phyloP scores from a whole-genome alignment of 2,888 invertebrate genomes.

The Artemia sinica region DNA sequence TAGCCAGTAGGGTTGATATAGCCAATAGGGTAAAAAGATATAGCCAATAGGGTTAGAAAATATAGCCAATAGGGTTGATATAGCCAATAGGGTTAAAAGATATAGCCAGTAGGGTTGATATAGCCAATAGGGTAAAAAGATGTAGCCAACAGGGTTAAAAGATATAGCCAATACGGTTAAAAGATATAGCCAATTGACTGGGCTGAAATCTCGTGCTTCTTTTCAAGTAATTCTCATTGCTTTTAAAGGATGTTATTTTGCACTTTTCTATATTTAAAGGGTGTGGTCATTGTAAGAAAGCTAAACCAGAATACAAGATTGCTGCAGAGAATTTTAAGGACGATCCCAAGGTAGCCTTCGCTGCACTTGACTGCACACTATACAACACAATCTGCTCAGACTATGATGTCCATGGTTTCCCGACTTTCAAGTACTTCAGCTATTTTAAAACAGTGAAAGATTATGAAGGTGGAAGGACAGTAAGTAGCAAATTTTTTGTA shows the following conservation, averaged over 20 bases:
- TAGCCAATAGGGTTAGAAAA: too few species aligned
- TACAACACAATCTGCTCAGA: constrained; percentile 45
- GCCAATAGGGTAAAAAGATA: too few species aligned
- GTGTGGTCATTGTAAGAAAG: constrained; percentile 77
- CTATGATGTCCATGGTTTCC: constrained; percentile 61
- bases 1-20: too few species aligned
- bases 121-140: too few species aligned
- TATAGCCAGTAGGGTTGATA: too few species aligned
- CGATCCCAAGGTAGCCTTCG: constrained; percentile 54
- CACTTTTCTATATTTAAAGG: constrained; percentile 37
- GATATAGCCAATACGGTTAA: too few species aligned
- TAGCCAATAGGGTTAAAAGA: too few species aligned
- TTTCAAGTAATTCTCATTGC: too few species aligned
- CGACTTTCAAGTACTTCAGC: constrained; percentile 68
- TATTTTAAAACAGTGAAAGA: constrained; percentile 51
- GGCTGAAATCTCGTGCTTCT: too few species aligned
- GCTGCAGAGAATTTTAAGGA: constrained; percentile 58
- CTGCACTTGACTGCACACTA: constrained; percentile 60
- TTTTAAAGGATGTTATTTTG: neutral
- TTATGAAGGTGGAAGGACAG: constrained; percentile 57
- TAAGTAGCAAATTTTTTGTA: constrained; percentile 30
- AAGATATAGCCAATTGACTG: too few species aligned
- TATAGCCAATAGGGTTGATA: too few species aligned
- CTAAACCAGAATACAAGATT: constrained; percentile 59
- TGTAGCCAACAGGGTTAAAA: too few species aligned